Evolutionary conservation across 2,888 invertebrate species (phyloP), one percentile per base, ranked within the genome.

Genomic region (Pharmacophagus antenor): DNA sequence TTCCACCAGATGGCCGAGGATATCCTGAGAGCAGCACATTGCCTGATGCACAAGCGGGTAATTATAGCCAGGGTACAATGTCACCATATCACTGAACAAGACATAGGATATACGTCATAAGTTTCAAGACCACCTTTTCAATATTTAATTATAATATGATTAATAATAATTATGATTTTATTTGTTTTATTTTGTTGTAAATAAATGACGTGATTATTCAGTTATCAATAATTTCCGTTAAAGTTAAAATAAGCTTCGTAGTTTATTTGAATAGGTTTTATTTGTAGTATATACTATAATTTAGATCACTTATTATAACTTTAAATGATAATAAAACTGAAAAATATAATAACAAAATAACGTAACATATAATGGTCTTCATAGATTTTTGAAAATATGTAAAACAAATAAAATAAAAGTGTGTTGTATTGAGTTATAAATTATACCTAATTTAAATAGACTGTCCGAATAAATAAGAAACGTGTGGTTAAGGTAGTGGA

Each of bases 1-100:
- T 76, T 76, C 75, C 76, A 71, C 84, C 88, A 88, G 85, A 89
- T 89, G 88, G 84, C 84, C 76, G 78, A 79, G 86, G 87, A 88
- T 87, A 88, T 89, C 88, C 88, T 87, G 88, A 77, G 72, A 73
- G 80, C 63, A 78, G 76, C 86, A 84, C 83, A 84, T 85, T 84
- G 85, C 84, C 77, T 68, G 65, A 47, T 55, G 56, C 56, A 56
- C 61, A 56, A 37, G 52, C 56, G 61, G 62, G 66, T 84, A 82
- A 86, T 86, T 85, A 83, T 80, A 82, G 82, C 67, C 70, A 67
- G 74, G 75, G 78, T 80, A 80, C 80, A 79, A 80, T 20, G 42
- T 31, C 15, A 22, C 61, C 52, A 61, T 15, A 37, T 15, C 37
- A 37, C 37, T 5, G 37, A 37, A 5, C 37, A 15, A 5, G 3